Percentiles rank a stretch among this genome's conserved stretches.
These are phyloP conservation scores for Dreissena polymorpha DNA, from an alignment of 1,140 invertebrate species.

Conservation along the genomic window DNA sequence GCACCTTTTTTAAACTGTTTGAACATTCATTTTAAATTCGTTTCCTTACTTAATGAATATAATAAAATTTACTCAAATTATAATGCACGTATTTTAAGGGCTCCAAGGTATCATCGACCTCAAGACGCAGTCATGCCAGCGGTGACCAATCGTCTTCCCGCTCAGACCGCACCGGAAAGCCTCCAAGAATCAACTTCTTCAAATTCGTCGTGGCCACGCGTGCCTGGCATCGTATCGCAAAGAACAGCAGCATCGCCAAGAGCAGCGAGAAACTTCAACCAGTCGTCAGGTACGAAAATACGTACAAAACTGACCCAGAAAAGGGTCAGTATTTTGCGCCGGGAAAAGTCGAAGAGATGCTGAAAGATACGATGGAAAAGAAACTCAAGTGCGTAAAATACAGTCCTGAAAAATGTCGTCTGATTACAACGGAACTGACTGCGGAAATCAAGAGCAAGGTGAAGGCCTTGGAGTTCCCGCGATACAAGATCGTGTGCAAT, in stretches of 20 bases:
- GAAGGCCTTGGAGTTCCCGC: conserved; percentile 64
- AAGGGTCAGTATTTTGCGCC: conserved; percentile 40
- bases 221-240: conserved; percentile 41
- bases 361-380: conserved; percentile 55
- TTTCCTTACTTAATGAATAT: too few species aligned
- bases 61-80: too few species aligned
- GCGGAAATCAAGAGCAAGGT: conserved; percentile 63
- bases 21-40: too few species aligned
- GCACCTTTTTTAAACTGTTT: too few species aligned
- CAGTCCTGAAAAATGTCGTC: conserved; percentile 26
- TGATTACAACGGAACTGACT: conserved; percentile 50
- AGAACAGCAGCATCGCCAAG: background rate
- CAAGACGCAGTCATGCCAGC: conserved; percentile 27
- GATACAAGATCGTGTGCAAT: conserved; percentile 68
- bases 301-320: conserved; percentile 58
- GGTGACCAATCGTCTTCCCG: conserved; percentile 31
- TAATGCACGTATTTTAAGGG: conserved; percentile 39
- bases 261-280: conserved; percentile 10
- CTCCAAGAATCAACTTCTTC: conserved; percentile 48
- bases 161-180: conserved; percentile 26
- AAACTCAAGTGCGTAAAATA: conserved; percentile 52
- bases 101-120: conserved; percentile 33
- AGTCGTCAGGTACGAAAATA: conserved; percentile 44
- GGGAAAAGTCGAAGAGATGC: conserved; percentile 46
- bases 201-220: conserved; percentile 38